Evolutionary conservation across 2,797 vertebrate genomes (phyloP).

Genomic region (Silurus aristotelis): DNA sequence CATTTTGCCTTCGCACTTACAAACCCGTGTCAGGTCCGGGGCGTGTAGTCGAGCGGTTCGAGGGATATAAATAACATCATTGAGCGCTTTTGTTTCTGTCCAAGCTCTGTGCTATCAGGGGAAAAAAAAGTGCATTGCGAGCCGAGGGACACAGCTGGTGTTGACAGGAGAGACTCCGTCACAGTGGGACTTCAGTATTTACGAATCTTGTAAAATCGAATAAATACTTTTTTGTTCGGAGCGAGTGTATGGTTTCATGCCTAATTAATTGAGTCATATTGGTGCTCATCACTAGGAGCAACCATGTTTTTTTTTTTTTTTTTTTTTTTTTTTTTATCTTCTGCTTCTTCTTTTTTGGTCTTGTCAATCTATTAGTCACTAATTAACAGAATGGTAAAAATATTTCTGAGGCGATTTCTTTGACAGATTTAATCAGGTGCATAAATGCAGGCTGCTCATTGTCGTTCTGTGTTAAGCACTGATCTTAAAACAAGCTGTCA

Average conservation of each 20-base stretch:
- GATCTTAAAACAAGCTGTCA: slow-evolving; percentile 49
- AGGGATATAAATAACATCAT: neutral
- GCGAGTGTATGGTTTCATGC: neutral
- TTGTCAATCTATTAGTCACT: slow-evolving; percentile 15
- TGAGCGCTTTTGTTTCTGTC: neutral
- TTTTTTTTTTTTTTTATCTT: neutral
- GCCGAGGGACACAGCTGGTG: neutral
- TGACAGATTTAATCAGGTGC: slow-evolving; percentile 37
- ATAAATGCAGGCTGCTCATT: slow-evolving; percentile 21
- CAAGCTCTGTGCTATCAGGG: neutral
- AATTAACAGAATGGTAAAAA: slow-evolving; percentile 19
- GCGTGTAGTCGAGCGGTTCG: neutral
- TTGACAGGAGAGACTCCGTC: no score
- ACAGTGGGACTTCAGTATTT: neutral
- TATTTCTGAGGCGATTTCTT: slow-evolving; percentile 36
- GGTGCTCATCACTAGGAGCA: slow-evolving; percentile 30
- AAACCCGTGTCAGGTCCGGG: neutral
- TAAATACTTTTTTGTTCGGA: neutral
- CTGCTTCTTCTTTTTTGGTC: neutral
- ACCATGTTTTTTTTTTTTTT: neutral
- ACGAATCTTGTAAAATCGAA: neutral
- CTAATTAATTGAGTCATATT: slow-evolving; percentile 26
- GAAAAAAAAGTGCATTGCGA: neutral
- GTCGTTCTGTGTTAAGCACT: slow-evolving; percentile 34
- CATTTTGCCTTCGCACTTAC: neutral